These are phyloP conservation scores for Okapia johnstoni DNA, from an alignment of 2,113 vertebrate species.

Conservation along the genomic window DNA sequence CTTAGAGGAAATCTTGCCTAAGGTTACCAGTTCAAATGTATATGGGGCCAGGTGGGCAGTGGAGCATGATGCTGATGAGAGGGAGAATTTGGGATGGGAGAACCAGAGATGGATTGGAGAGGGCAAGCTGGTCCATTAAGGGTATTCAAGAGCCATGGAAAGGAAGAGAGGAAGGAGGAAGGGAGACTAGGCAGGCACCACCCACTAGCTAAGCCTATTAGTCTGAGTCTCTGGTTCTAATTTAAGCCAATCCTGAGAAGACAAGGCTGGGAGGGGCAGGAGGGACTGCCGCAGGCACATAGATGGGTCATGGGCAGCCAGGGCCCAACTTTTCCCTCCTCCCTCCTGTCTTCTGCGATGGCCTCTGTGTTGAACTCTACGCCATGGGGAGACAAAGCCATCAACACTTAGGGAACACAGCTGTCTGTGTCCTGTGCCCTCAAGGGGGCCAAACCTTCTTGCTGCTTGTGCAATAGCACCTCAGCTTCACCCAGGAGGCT, in stretches of 20 bases:
- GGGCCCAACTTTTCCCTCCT: not conserved
- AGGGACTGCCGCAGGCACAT: not conserved
- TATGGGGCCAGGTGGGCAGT: not conserved
- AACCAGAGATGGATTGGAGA: not conserved
- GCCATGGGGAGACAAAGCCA: not conserved
- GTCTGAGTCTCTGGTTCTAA: not conserved
- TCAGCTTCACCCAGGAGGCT: not conserved
- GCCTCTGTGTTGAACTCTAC: not conserved
- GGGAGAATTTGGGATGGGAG: not conserved
- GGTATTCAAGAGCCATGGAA: not conserved
- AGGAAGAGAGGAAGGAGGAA: not conserved
- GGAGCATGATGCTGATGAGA: not conserved
- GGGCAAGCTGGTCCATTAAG: not conserved
- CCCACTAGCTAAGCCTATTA: not conserved
- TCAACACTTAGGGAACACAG: not conserved
- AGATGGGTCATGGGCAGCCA: not conserved
- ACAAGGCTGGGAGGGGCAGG: not conserved
- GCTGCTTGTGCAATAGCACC: fast-evolving
- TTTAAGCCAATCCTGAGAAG: not conserved
- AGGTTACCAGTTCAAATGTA: not conserved
- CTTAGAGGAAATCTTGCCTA: not conserved
- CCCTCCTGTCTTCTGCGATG: not conserved
- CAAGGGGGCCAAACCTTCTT: not conserved
- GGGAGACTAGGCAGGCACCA: not conserved
- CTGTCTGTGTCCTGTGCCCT: not conserved